These are phyloP conservation scores for Corythornis vintsioides DNA, from an alignment of 2,113 vertebrate species.

Conservation along the genomic window DNA sequence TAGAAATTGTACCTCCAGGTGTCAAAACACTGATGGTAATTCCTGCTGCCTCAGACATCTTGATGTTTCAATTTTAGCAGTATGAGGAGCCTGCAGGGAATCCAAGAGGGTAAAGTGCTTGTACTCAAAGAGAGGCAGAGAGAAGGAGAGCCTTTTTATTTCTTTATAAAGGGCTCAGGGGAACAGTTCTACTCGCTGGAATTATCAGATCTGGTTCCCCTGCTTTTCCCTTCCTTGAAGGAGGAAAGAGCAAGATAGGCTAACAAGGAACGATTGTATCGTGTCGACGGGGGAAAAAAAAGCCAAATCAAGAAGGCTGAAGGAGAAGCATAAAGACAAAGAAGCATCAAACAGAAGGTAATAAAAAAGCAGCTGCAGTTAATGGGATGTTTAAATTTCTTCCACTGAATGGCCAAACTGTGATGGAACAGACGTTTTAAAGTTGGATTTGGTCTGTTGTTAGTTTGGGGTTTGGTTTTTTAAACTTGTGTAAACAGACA, in stretches of 20 bases:
- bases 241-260: slow-evolving; percentile 39
- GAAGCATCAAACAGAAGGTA: neutral
- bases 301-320: neutral
- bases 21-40: slow-evolving; percentile 72
- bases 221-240: slow-evolving; percentile 49
- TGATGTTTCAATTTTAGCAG: slow-evolving; percentile 77
- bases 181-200: slow-evolving; percentile 62
- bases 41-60: slow-evolving; percentile 72
- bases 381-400: neutral
- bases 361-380: neutral
- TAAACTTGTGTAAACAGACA: neutral
- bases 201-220: slow-evolving; percentile 64
- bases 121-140: slow-evolving; percentile 67
- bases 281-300: neutral
- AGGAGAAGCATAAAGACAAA: neutral
- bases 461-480: neutral
- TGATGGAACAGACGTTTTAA: neutral
- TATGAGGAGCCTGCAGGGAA: slow-evolving; percentile 71
- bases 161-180: slow-evolving; percentile 66
- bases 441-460: neutral
- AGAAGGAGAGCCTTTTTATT: slow-evolving; percentile 70
- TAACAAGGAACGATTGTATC: slow-evolving; percentile 34
- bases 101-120: slow-evolving; percentile 70
- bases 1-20: slow-evolving; percentile 73
- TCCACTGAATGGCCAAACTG: neutral